These are phyloP conservation scores for Cryptosula pallasiana DNA, from an alignment of 2,888 invertebrate species.

Conservation along the genomic window DNA sequence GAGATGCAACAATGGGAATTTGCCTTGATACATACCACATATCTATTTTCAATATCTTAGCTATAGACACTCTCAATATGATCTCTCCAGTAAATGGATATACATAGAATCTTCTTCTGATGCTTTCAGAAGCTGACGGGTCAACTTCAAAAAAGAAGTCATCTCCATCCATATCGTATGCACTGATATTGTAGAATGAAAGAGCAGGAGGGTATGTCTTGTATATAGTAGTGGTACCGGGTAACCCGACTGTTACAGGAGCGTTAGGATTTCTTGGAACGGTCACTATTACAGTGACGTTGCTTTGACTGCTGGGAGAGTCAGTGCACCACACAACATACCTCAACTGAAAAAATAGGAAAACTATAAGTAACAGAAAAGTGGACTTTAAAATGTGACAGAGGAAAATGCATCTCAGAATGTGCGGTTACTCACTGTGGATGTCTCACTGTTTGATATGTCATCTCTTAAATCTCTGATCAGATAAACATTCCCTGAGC, in stretches of 20 bases:
- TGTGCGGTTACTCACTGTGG: conserved; percentile 2
- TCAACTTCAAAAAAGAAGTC: not conserved
- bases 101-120: conserved; percentile 1
- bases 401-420: too few species aligned
- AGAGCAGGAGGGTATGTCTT: not conserved
- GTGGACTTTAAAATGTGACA: too few species aligned
- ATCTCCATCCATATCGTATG: conserved; percentile 21
- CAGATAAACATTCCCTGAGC: conserved; percentile 6
- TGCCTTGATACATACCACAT: conserved; percentile 9
- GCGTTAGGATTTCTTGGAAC: conserved; percentile 10
- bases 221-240: not conserved
- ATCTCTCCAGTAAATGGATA: not conserved
- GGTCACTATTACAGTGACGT: not conserved
- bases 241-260: not conserved
- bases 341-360: conserved; percentile 14
- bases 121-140: not conserved
- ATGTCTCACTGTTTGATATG: not conserved
- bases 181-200: conserved; percentile 19
- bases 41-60: not conserved
- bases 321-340: conserved; percentile 4
- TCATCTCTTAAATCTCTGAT: not conserved
- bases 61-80: not conserved
- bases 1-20: too few species aligned
- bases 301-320: conserved; percentile 5
- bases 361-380: too few species aligned